A percentile compares a stretch with the other conserved stretches of the same genome.
Conservation (phyloP, 2,797 vertebrate species). For the Lacerta bilineata region DNA sequence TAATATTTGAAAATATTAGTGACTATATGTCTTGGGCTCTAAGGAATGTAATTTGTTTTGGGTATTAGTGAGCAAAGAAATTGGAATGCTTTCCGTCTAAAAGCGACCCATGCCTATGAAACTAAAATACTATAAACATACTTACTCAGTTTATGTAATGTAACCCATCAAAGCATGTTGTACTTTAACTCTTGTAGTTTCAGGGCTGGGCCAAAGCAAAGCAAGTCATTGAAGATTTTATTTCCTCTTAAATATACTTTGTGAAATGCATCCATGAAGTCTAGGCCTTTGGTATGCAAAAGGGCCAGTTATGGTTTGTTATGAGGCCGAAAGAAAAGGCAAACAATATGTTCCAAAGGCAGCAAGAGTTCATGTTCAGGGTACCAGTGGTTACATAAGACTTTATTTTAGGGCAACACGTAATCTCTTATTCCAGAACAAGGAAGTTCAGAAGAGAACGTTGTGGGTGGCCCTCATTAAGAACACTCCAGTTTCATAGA, state of each 20-base stretch:
- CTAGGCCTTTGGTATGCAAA: background rate
- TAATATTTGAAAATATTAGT: conserved; percentile 66
- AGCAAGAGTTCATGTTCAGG: background rate
- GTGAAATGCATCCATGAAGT: background rate
- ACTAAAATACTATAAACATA: conserved; percentile 1
- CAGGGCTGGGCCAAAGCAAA: background rate
- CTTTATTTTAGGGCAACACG: conserved; percentile 8
- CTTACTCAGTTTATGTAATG: background rate
- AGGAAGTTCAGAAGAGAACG: background rate
- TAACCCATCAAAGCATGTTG: background rate
- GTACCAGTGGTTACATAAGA: background rate
- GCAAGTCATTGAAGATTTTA: background rate
- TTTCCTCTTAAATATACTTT: background rate
- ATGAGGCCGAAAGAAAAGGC: background rate
- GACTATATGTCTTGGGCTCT: conserved; percentile 61
- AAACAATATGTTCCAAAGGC: background rate
- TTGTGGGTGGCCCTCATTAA: background rate
- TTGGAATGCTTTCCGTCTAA: background rate
- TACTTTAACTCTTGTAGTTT: background rate
- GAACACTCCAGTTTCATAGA: background rate
- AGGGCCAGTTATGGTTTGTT: background rate
- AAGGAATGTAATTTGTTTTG: conserved; percentile 66
- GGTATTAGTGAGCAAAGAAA: conserved; percentile 6
- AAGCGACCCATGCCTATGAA: background rate
- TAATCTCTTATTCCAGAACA: conserved; percentile 29